Base-by-base conservation (phyloP, 2,113 vertebrate genomes). In the Lanius collurio region DNA sequence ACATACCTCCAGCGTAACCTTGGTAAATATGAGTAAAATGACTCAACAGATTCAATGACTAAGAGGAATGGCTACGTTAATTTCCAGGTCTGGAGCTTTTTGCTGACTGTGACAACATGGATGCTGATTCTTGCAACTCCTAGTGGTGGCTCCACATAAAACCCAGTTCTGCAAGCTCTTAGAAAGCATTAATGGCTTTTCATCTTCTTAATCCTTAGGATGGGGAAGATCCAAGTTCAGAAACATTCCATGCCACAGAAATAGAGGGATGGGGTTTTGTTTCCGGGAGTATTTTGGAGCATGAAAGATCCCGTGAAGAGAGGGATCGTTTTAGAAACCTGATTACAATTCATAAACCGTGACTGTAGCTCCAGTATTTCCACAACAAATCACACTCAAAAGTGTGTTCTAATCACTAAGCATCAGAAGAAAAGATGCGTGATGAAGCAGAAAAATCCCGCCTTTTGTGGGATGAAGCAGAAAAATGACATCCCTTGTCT, bases 261-360 rank as follows among this genome's bases (percentile, higher is more conserved):
- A 69, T 0, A 56, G 33, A 42, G 17, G 7, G 23, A 12, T 17
- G 8, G 3, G 16, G 5, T 73, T 64, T 73, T 65, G 26, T 46
- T 77, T 70, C 33, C 0, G 0, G 16, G 15, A 5, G 2, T 39
- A n/a, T 81, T 83, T 80, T 50, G 15, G 27, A 63, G 7, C 30
- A 55, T 10, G 4, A 44, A 87, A n/a, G 44, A 26, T 18, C 4
- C 0, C 1, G 19, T 0, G 3, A 81, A 49, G 27, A 81, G 42
- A 75, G 3, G 7, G 10, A 74, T 30, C 14, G 1, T 69, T 77
- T 69, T 11, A 31, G 55, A 88, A 92, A 77, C 12, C 26, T 7
- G 49, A 9, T 68, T 68, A 28, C 22, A 23, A 27, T n/a, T 73
- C 19, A 49, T 33, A 90, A 64, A 37, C 15, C 13, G 79, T 21